Percentiles rank a stretch among this genome's conserved stretches.
Evolutionary conservation across 1,140 invertebrate genomes (phyloP).

Genomic region (Homarus americanus): DNA sequence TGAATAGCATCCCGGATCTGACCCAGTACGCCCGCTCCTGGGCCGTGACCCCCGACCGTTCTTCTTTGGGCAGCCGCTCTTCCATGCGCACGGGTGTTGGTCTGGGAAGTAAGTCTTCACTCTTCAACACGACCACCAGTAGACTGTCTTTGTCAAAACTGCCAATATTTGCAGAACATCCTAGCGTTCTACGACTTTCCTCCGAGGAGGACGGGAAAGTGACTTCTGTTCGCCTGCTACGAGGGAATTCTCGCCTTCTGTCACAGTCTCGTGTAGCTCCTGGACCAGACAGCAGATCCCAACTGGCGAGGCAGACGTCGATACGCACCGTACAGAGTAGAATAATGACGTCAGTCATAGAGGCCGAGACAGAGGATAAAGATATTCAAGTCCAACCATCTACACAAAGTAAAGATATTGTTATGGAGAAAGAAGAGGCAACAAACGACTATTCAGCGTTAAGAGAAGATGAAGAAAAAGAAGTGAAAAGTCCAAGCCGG

Average conservation of each 20-base stretch:
- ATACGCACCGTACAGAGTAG: conserved; percentile 39
- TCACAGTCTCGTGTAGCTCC: conserved; percentile 1
- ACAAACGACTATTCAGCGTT: not conserved
- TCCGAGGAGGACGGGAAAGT: conserved; percentile 33
- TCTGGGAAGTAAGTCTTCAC: conserved; percentile 38
- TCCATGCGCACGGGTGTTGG: conserved; percentile 9
- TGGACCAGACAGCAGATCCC: not conserved
- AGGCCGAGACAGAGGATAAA: conserved; percentile 34
- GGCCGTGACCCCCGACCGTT: conserved; percentile 13
- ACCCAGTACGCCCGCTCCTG: conserved; percentile 70
- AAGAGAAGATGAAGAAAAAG: conserved; percentile 20
- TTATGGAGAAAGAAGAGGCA: not conserved
- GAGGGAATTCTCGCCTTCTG: conserved; percentile 11
- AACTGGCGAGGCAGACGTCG: conserved; percentile 28
- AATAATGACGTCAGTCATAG: conserved; percentile 42
- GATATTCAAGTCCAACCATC: not conserved
- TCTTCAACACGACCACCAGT: conserved; percentile 23
- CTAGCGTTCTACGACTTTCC: conserved; percentile 31
- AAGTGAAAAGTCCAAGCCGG: conserved; percentile 21
- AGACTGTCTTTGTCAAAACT: conserved; percentile 33
- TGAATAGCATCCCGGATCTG: conserved; percentile 73
- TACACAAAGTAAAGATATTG: not conserved
- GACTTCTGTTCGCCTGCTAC: not conserved
- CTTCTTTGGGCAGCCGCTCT: conserved; percentile 22
- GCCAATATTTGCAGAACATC: conserved; percentile 41